These are phyloP conservation scores for Jordanella pulchra DNA, from an alignment of 2,797 vertebrate genomes.

Conservation along the genomic window DNA sequence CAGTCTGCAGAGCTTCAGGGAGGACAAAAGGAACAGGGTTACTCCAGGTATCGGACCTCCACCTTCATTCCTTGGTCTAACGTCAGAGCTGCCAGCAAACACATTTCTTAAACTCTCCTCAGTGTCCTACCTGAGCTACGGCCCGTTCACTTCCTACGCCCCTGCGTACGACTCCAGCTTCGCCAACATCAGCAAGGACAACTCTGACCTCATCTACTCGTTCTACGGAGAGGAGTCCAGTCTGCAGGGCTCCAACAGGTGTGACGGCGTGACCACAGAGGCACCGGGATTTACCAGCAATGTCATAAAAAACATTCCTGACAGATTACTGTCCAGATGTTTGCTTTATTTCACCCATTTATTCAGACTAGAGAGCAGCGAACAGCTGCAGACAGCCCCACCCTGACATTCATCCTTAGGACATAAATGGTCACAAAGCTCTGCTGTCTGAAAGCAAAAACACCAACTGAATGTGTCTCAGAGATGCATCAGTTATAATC, in stretches of 20 bases:
- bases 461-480: no score
- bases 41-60: conserved; percentile 83
- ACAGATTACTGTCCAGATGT: conserved; percentile 54
- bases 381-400: conserved; percentile 10
- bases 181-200: conserved; percentile 94
- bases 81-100: not conserved
- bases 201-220: conserved; percentile 92
- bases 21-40: conserved; percentile 95
- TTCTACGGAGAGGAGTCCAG: conserved; percentile 91
- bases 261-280: conserved; percentile 33
- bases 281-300: conserved; percentile 15
- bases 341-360: conserved; percentile 12
- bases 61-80: not conserved
- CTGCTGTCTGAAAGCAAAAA: not conserved
- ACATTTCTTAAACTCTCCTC: conserved; percentile 18
- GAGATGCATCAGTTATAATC: not conserved
- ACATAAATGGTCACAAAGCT: not conserved
- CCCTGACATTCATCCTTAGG: conserved; percentile 4
- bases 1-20: conserved; percentile 93
- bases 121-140: conserved; percentile 97
- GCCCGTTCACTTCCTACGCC: conserved; percentile 93
- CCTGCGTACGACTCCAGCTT: conserved; percentile 96
- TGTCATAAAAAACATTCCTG: conserved; percentile 49
- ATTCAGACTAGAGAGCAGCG: conserved; percentile 14
- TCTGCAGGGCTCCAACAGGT: conserved; percentile 87